These are phyloP conservation scores for Callyntrura sp. DNA, from an alignment of 2,888 invertebrate genomes.

Conservation along the genomic window DNA sequence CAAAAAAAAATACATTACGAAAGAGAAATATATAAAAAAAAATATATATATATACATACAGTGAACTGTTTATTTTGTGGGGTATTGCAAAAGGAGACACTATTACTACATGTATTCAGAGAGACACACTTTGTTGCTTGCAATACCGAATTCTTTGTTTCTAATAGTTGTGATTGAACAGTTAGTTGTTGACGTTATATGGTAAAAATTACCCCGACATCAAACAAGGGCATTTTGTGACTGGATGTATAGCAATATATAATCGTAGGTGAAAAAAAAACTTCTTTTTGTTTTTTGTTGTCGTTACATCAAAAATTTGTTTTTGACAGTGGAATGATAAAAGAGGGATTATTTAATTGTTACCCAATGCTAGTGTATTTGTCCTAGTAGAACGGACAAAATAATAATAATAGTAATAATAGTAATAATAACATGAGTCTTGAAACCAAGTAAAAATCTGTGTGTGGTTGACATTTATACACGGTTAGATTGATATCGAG, in stretches of 20 bases:
- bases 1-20: background rate
- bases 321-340: conserved; percentile 64
- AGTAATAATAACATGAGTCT: background rate
- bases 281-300: conserved; percentile 4
- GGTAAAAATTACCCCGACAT: background rate
- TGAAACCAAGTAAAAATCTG: conserved; percentile 38
- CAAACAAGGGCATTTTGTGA: conserved; percentile 46
- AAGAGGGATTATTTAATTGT: conserved; percentile 61
- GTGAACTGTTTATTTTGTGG: conserved; percentile 38
- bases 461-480: conserved; percentile 72
- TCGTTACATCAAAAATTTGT: conserved; percentile 29
- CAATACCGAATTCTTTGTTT: background rate
- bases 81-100: background rate
- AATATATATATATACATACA: background rate
- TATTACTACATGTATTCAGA: too few relatives aligned
- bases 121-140: background rate
- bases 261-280: background rate
- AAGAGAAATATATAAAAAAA: background rate
- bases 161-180: conserved; percentile 20
- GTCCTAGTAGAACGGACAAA: conserved; percentile 7
- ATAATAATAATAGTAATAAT: conserved; percentile 14
- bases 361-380: conserved; percentile 53
- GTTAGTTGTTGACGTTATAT: conserved; percentile 17
- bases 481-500: conserved; percentile 59
- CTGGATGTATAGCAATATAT: background rate